A percentile compares a stretch with the other conserved stretches of the same genome.
Evolutionary conservation across 2,113 vertebrate species (phyloP).

Genomic region (Aviceda subcristata): DNA sequence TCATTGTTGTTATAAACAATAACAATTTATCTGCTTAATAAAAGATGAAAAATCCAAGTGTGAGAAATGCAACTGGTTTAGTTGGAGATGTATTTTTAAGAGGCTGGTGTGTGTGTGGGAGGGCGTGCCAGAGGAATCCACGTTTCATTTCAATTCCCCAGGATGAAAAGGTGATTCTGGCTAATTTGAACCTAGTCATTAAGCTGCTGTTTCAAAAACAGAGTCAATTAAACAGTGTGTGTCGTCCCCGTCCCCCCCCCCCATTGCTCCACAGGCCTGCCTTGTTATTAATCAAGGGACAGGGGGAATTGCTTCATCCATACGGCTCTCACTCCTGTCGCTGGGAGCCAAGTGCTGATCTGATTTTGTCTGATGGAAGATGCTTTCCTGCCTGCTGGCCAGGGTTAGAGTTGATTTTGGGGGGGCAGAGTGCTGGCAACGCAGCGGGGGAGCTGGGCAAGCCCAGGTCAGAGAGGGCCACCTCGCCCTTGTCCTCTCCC

Average conservation of each 20-base stretch:
- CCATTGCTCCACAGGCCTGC: background rate
- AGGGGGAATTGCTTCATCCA: background rate
- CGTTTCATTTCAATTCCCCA: background rate
- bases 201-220: background rate
- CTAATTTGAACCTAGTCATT: constrained; percentile 27
- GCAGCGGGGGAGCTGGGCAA: background rate
- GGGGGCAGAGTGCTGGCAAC: background rate
- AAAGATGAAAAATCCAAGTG: background rate
- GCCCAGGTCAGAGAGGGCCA: background rate
- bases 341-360: background rate
- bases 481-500: background rate
- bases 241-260: fast-evolving
- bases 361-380: background rate
- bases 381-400: background rate
- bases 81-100: background rate
- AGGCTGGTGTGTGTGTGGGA: fast-evolving
- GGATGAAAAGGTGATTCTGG: constrained; percentile 16
- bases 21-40: background rate
- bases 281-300: background rate
- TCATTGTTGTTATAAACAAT: background rate
- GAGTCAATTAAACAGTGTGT: constrained; percentile 26
- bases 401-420: background rate
- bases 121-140: background rate
- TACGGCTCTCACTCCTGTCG: fast-evolving
- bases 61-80: background rate